Base-by-base conservation (phyloP, 2,113 vertebrate genomes). In the Plectropomus leopardus region DNA sequence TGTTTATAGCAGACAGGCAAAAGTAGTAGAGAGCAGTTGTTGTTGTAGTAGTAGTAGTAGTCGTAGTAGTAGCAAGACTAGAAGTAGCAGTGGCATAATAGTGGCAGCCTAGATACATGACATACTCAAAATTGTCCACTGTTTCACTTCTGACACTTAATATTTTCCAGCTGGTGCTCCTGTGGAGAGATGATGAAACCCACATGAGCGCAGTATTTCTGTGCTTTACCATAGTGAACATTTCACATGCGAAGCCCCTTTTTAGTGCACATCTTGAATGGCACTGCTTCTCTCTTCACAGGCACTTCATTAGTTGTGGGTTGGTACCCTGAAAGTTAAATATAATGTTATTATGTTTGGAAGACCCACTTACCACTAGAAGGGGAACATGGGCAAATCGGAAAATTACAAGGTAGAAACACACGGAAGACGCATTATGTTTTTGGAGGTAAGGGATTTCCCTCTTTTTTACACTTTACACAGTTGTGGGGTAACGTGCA, bases 101-200 rank as follows among this genome's bases (percentile, higher is more conserved):
- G 30, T 5, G 15, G 19, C 24, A 74, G 53, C 65, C 65, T 51
- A 26, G 45, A 83, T 55, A 74, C 47, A 42, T 34, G 30, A 58
- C 71, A 78, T 7, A 0, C 42, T 72, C 63, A 55, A 4, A 60
- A 32, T 65, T 57, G 68, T 69, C 23, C 66, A 24, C 7, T 17
- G 45, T 57, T 83, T 72, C 14, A 32, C 54, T 72, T 83, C 51
- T 32, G 61, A 9, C 53, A 63, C 45, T 50, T 58, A 24, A 80
- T 76, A 64, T 72, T 73, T 78, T 57, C 67, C 88, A 85, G 61
- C 76, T 87, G 76, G 5, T 32, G 36, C 47, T 82, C 61, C 51
- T 61, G 42, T 45, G 59, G 48, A 34, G 45, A 71, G 17, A n/a
- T 59, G 48, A 82, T 84, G 26, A 60, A 65, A 76, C 63, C 71